Percentiles rank a stretch among this genome's conserved stretches.
Evolutionary conservation across 2,113 vertebrate genomes (phyloP).

Genomic region (Pleuronectes platessa): DNA sequence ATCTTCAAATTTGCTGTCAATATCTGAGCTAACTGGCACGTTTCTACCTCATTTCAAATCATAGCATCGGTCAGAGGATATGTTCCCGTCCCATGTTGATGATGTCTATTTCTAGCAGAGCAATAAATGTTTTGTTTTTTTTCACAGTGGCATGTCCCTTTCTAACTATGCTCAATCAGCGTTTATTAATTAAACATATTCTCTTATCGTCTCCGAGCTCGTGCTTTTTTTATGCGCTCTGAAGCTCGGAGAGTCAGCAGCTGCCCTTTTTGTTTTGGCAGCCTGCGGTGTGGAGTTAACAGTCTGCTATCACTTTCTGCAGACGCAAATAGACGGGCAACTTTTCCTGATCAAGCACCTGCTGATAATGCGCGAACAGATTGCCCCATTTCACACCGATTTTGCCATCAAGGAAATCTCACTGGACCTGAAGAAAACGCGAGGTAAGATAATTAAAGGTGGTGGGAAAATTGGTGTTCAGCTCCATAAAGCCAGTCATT

Average conservation of each 20-base stretch:
- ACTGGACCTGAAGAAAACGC: conserved; percentile 99
- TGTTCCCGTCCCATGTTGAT: conserved; percentile 37
- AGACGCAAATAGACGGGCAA: conserved; percentile 96
- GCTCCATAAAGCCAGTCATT: conserved; percentile 76
- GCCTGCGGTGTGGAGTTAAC: conserved; percentile 68
- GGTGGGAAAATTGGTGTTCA: conserved; percentile 66
- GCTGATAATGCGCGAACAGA: conserved; percentile 99
- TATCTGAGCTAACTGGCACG: conserved; percentile 64
- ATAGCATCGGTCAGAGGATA: conserved; percentile 63
- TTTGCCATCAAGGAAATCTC: conserved; percentile 99
- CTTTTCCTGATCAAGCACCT: conserved; percentile 99
- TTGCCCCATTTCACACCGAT: conserved; percentile 98
- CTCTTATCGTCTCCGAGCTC: conserved; percentile 54
- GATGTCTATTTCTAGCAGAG: conserved; percentile 48
- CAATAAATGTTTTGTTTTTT: conserved; percentile 48
- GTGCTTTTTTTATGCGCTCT: conserved; percentile 53
- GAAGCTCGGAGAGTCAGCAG: conserved; percentile 60
- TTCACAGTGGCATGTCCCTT: conserved; percentile 49
- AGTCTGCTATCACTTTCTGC: conserved; percentile 77
- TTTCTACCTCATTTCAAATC: conserved; percentile 67
- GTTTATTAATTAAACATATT: conserved; percentile 67
- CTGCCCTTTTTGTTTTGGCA: conserved; percentile 69
- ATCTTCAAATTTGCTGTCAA: conserved; percentile 63
- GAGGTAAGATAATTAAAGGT: conserved; percentile 89
- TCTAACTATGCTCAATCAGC: conserved; percentile 56